Percentiles rank a stretch among this genome's conserved stretches.
Evolutionary conservation across 2,113 vertebrate species (phyloP).

Genomic region (Thymallus thymallus): DNA sequence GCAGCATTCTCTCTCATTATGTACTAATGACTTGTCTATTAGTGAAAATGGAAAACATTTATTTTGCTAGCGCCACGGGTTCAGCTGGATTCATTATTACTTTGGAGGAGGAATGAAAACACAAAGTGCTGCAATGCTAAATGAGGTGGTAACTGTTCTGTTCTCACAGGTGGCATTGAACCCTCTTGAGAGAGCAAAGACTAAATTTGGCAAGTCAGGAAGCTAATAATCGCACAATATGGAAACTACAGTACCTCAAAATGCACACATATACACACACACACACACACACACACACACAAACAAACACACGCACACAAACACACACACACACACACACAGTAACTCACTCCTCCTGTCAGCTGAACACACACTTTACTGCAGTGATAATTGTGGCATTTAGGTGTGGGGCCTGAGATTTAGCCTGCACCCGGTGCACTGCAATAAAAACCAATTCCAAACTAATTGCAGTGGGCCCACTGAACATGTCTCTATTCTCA

Average conservation of each 20-base stretch:
- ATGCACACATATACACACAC: not conserved
- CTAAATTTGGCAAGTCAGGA: conserved; percentile 26
- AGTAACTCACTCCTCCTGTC: not conserved
- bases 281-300: not conserved
- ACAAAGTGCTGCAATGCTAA: conserved; percentile 67
- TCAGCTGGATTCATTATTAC: conserved; percentile 79
- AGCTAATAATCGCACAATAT: not conserved
- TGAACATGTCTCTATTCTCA: conserved; percentile 6
- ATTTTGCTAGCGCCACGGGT: conserved; percentile 75
- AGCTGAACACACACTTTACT: conserved; percentile 8
- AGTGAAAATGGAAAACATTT: conserved; percentile 82
- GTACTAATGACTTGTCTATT: conserved; percentile 81
- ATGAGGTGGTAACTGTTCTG: conserved; percentile 70
- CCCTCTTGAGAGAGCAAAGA: conserved; percentile 37
- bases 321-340: conserved; percentile 4
- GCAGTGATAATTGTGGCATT: conserved; percentile 17
- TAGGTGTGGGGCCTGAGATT: not conserved
- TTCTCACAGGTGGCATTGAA: conserved; percentile 50
- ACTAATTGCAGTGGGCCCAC: conserved; percentile 6
- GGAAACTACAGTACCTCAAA: conserved; percentile 14
- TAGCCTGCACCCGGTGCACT: conserved; percentile 12
- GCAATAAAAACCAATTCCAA: conserved; percentile 25
- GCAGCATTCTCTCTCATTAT: conserved; percentile 71
- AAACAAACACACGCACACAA: not conserved
- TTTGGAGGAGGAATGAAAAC: conserved; percentile 69